These are phyloP conservation scores for Cyanoderma ruficeps DNA, from an alignment of 2,113 vertebrate species.

Conservation along the genomic window DNA sequence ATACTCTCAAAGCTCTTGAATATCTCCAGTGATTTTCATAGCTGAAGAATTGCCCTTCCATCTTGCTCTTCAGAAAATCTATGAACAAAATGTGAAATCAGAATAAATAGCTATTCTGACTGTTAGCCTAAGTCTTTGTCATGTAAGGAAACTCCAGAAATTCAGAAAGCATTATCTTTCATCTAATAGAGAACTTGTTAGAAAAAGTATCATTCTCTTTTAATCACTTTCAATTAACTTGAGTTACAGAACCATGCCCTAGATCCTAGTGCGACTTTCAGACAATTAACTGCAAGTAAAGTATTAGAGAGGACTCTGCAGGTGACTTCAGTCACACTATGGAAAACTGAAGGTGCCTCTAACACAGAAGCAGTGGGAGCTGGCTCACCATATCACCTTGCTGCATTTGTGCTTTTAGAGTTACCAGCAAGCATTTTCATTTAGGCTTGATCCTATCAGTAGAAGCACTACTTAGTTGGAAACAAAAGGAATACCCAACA, in stretches of 20 bases:
- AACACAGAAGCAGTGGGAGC: background rate
- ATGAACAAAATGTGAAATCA: background rate
- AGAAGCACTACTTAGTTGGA: background rate
- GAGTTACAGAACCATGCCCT: background rate
- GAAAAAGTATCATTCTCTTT: background rate
- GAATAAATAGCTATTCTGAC: background rate
- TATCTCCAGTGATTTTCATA: background rate
- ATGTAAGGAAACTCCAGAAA: background rate
- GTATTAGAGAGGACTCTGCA: background rate
- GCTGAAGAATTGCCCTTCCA: background rate
- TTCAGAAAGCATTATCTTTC: background rate
- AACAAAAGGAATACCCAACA: background rate
- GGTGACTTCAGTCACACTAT: background rate
- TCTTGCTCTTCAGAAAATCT: background rate
- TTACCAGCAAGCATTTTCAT: background rate
- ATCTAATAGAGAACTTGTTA: background rate
- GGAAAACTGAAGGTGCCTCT: background rate
- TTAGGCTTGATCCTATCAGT: background rate
- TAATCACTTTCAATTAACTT: constrained; percentile 8
- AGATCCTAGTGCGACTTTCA: background rate
- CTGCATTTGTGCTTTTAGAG: background rate
- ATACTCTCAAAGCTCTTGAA: background rate
- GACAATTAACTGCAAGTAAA: background rate
- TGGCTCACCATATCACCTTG: background rate
- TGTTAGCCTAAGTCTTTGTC: background rate